A percentile compares a stretch with the other conserved stretches of the same genome.
Evolutionary conservation across 1,140 invertebrate genomes (phyloP).

Genomic region (Drosophila sulfurigaster): DNA sequence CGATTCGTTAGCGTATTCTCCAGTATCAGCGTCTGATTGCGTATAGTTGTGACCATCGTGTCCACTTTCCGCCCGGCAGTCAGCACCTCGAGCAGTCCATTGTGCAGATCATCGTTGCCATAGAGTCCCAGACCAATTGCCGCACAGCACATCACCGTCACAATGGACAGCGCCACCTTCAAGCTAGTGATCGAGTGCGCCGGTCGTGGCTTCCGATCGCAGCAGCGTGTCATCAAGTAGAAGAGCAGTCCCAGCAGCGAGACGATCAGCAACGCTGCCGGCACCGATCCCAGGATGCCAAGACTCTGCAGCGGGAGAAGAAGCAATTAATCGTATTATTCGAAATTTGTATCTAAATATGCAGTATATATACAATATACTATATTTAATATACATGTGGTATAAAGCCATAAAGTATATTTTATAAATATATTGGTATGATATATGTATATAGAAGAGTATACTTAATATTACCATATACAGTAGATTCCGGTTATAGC

Average conservation of each 20-base stretch:
- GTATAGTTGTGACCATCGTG: conserved; percentile 89
- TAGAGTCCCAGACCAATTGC: conserved; percentile 87
- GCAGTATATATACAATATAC: no score
- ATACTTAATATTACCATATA: no score
- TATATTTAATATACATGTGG: no score
- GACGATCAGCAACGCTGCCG: conserved; percentile 95
- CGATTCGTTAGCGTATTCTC: conserved; percentile 89
- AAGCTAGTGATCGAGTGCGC: conserved; percentile 93
- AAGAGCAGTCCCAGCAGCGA: conserved; percentile 94
- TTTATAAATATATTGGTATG: no score
- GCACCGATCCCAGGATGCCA: conserved; percentile 95
- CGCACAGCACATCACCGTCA: conserved; percentile 93
- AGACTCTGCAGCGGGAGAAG: conserved; percentile 88
- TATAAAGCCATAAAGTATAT: no score
- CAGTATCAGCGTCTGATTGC: conserved; percentile 89
- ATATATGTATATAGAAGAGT: no score
- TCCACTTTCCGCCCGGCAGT: conserved; percentile 92
- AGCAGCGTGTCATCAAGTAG: conserved; percentile 96
- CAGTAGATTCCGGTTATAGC: no score
- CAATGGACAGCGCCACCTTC: conserved; percentile 92
- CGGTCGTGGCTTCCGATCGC: conserved; percentile 94
- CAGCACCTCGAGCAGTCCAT: conserved; percentile 92
- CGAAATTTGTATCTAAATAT: no score
- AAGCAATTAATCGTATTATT: no score
- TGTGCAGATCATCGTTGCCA: conserved; percentile 97